Evolutionary conservation across 2,888 invertebrate species (phyloP), one percentile per base, ranked within the genome.

Genomic region (Cerastis rubricosa): DNA sequence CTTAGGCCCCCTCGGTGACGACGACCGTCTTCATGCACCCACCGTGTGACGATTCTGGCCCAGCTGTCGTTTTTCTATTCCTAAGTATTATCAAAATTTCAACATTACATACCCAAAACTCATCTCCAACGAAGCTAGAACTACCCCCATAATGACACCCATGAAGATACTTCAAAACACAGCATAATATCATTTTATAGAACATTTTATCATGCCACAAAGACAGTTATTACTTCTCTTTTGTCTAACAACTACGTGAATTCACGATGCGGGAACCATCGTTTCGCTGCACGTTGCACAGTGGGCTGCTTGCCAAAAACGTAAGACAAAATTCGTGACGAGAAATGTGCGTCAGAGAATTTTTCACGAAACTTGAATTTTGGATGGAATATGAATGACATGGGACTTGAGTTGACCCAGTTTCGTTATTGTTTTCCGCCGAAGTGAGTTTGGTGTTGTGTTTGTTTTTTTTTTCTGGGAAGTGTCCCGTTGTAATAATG

Each of bases 291-390:
- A 80, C 80, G 85, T 63, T 84, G 88, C 90, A 90, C 85, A 83
- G 76, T 85, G 85, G 90, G 89, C 85, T 2, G 35, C 14, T 45
- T 80, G 90, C 89, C 90, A 90, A 88, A 83, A 84, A 49, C 43
- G 68, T 74, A 69, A 77, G 84, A 85, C 77, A 78, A 83, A 87
- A 86, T 74, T 80, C 78, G 71, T 64, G 71, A 65, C 67, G 71
- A 25, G 59, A 69, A 69, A 83, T 78, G 81, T 78, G 84, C 80
- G 87, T 85, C 81, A 40, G 69, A 80, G 80, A 80, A 71, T 71
- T 75, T 77, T 87, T 80, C 68, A 66, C 54, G 73, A 65, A 74
- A 76, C 59, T 74, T 70, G 66, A 65, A 71, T 77, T 71, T 85
- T 49, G 25, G 57, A 77, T 76, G 69, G 68, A 65, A 77, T 79